These are phyloP conservation scores for Cydia fagiglandana DNA, from an alignment of 1,140 invertebrate genomes.

Conservation along the genomic window DNA sequence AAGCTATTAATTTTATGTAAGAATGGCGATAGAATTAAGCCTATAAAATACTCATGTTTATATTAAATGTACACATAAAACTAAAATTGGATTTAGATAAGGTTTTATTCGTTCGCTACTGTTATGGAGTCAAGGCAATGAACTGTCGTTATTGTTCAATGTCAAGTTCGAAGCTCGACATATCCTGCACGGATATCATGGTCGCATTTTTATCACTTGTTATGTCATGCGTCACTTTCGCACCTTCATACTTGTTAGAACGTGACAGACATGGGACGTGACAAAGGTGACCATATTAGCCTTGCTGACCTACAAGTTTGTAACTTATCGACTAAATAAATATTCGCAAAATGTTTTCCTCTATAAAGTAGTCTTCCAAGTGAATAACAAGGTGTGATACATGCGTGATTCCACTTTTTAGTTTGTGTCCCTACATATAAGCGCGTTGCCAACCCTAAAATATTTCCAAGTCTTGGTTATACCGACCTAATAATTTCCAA, in stretches of 20 bases:
- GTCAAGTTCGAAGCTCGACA: background rate
- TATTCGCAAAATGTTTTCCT: background rate
- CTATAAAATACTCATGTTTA: background rate
- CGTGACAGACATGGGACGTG: too few species aligned
- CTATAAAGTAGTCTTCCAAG: too few species aligned
- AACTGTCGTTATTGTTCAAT: background rate
- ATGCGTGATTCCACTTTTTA: too few species aligned
- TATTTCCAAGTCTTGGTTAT: too few species aligned
- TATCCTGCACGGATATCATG: background rate
- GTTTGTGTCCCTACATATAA: too few species aligned
- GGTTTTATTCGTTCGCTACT: background rate
- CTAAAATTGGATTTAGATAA: slow-evolving; percentile 7
- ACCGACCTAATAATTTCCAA: background rate
- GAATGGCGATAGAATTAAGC: slow-evolving; percentile 1
- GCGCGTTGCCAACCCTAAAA: too few species aligned
- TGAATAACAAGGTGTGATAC: too few species aligned
- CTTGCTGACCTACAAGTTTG: background rate
- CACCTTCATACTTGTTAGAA: too few species aligned
- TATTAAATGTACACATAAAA: slow-evolving; percentile 1
- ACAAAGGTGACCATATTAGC: too few species aligned
- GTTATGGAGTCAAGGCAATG: background rate
- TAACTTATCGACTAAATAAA: background rate
- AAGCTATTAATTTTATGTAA: background rate
- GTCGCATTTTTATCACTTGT: too few species aligned
- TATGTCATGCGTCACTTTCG: too few species aligned